Evolutionary conservation across 2,888 invertebrate species (phyloP).

Genomic region (Trachelus troglodyta): DNA sequence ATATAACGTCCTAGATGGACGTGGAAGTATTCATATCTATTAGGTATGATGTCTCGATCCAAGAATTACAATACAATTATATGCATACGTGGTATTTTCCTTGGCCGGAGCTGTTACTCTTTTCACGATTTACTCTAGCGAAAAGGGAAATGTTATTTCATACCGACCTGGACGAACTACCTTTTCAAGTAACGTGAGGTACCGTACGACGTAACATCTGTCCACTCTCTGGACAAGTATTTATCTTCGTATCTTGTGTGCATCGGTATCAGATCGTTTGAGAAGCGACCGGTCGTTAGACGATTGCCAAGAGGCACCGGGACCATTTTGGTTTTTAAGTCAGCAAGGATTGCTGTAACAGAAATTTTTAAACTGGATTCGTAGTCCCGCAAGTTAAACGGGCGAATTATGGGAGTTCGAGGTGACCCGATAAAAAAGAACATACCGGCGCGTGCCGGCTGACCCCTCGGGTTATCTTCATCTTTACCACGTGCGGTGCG

Average conservation of each 20-base stretch:
- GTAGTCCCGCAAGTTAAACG: conserved; percentile 7
- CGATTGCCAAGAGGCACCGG: not conserved
- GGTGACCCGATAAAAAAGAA: conserved; percentile 21
- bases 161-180: not conserved
- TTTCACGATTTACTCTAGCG: not conserved
- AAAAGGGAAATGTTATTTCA: not conserved
- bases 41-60: not conserved
- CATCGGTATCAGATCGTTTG: not conserved
- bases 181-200: not conserved
- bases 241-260: not conserved
- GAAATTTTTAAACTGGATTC: not conserved
- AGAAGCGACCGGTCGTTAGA: not conserved
- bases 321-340: not conserved
- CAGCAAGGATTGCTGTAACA: not conserved
- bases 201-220: not conserved
- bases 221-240: not conserved
- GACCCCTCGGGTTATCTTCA: conserved; percentile 32
- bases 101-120: not conserved
- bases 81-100: not conserved
- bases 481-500: conserved; percentile 14
- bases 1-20: not conserved
- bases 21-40: not conserved
- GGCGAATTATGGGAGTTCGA: conserved; percentile 28
- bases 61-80: not conserved
- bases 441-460: conserved; percentile 40